Percentiles rank a stretch among this genome's conserved stretches.
Conservation (phyloP, 2,113 vertebrate species). For the Amblyornis subalaris region DNA sequence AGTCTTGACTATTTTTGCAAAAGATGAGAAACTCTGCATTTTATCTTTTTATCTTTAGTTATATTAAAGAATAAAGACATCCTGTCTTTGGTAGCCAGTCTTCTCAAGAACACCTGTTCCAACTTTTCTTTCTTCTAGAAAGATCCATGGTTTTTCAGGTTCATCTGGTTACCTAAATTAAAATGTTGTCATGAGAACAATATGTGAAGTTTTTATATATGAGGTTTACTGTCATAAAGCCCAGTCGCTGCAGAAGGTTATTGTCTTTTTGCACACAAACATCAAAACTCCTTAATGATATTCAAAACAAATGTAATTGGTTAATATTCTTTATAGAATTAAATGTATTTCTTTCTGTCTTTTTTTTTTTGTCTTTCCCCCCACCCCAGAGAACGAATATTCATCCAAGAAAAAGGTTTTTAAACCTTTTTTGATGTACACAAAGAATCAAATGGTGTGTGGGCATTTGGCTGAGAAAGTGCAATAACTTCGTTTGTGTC, state of each 20-base stretch:
- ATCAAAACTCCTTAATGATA: not conserved
- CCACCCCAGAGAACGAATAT: not conserved
- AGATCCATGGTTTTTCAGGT: not conserved
- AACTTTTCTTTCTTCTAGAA: not conserved
- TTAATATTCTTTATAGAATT: not conserved
- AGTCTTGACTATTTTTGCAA: not conserved
- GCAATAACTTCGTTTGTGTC: not conserved
- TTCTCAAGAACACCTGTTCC: not conserved
- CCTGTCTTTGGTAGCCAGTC: not conserved
- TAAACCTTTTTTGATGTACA: not conserved
- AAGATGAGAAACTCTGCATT: not conserved
- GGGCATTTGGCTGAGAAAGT: not conserved
- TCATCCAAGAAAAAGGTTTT: not conserved
- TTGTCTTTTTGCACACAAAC: not conserved
- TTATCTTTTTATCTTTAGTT: not conserved
- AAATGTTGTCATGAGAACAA: not conserved
- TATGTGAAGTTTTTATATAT: not conserved
- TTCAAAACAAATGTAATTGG: not conserved
- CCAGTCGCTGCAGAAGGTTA: not conserved
- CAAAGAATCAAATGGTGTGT: not conserved
- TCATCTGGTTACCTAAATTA: not conserved
- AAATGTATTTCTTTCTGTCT: not conserved
- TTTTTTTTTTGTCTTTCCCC: not conserved
- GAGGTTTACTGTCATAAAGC: not conserved
- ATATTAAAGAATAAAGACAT: not conserved